A percentile compares a stretch with the other conserved stretches of the same genome.
Conservation (phyloP, 2,113 vertebrate species). For the Atrichornis clamosus region DNA sequence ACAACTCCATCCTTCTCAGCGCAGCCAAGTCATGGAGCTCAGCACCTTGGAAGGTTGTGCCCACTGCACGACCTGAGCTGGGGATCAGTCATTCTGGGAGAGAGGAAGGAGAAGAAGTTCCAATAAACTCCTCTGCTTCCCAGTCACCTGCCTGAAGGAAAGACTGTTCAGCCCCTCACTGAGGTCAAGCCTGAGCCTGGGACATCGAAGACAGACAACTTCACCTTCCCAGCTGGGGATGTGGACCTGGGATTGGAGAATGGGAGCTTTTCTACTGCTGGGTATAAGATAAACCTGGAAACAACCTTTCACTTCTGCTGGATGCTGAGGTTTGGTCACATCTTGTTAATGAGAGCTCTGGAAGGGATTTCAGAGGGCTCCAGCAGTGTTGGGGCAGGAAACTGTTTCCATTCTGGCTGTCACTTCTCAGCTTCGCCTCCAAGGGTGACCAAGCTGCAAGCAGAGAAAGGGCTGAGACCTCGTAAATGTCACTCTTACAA, state of each 20-base stretch:
- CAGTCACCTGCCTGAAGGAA: neutral
- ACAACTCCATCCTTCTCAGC: neutral
- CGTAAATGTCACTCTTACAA: neutral
- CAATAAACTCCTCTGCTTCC: neutral
- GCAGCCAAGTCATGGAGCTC: neutral
- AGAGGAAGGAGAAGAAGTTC: neutral
- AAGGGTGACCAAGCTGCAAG: neutral
- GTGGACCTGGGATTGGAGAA: neutral
- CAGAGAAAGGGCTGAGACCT: neutral
- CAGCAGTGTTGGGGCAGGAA: neutral
- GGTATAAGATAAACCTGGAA: neutral
- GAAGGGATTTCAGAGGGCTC: neutral
- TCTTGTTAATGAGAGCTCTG: neutral
- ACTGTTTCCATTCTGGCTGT: neutral
- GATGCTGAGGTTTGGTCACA: neutral
- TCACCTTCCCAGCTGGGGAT: neutral
- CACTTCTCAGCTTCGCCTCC: neutral
- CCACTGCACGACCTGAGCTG: neutral
- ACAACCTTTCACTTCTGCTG: neutral
- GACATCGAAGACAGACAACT: neutral
- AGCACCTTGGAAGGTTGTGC: accelerated
- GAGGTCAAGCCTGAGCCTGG: neutral
- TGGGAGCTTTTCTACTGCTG: neutral
- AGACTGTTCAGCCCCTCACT: neutral
- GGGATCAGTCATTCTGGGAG: too few relatives aligned